phyloP scores from a whole-genome alignment of 2,797 vertebrate genomes.

The Rhinichthys osculus region DNA sequence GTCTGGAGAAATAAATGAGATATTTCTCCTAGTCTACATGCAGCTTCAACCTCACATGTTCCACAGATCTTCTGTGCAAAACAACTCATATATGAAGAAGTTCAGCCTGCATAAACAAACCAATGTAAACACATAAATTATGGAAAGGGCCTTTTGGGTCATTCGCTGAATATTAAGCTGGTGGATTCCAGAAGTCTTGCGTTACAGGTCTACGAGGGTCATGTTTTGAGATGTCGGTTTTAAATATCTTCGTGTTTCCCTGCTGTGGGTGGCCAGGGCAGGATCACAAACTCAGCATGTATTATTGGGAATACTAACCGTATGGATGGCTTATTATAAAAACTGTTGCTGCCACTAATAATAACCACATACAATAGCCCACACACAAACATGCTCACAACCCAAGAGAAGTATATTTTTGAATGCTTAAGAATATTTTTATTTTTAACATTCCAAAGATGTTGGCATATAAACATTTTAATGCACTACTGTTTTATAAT shows the following conservation, averaged over 20 bases:
- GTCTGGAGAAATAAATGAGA: background rate
- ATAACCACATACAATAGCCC: background rate
- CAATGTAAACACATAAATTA: conserved; percentile 66
- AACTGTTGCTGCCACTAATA: background rate
- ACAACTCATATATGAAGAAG: conserved; percentile 10
- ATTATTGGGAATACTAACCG: background rate
- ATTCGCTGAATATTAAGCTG: conserved; percentile 21
- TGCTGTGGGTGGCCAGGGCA: conserved; percentile 35
- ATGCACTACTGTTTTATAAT: background rate
- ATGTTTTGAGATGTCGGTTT: conserved; percentile 18
- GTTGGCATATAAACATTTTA: background rate
- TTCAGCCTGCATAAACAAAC: conserved; percentile 46
- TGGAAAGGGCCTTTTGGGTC: conserved; percentile 53
- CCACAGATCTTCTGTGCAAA: conserved; percentile 62
- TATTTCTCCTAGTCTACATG: background rate
- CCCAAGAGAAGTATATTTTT: background rate
- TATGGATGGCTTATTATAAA: background rate
- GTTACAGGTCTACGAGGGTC: conserved; percentile 57
- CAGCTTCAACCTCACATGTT: conserved; percentile 57
- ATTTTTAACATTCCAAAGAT: background rate
- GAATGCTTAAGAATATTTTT: background rate
- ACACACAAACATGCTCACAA: background rate
- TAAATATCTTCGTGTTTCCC: conserved; percentile 25
- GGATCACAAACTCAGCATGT: background rate
- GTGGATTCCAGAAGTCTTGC: conserved; percentile 69